A percentile compares a stretch with the other conserved stretches of the same genome.
Evolutionary conservation across 2,888 invertebrate species (phyloP).

Genomic region (Xylota segnis): DNA sequence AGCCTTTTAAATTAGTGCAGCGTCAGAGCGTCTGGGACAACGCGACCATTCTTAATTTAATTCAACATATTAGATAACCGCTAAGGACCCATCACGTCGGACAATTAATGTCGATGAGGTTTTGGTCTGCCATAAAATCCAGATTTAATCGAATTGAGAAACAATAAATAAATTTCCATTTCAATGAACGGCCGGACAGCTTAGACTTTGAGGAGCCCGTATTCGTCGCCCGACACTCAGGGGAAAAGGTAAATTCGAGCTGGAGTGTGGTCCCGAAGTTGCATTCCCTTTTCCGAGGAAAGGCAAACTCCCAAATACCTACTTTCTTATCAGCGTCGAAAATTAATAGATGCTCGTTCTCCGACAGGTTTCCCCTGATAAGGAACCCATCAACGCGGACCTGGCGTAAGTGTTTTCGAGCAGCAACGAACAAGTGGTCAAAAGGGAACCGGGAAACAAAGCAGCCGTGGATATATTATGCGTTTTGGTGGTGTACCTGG

Average conservation of each 20-base stretch:
- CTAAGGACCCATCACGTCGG: slow-evolving; percentile 76
- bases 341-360: slow-evolving; percentile 76
- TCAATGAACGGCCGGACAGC: slow-evolving; percentile 60
- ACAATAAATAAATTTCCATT: slow-evolving; percentile 77
- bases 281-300: slow-evolving; percentile 50
- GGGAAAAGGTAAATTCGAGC: slow-evolving; percentile 10
- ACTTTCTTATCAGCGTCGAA: slow-evolving; percentile 71
- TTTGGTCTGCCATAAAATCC: slow-evolving; percentile 66
- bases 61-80: slow-evolving; percentile 75
- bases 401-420: slow-evolving; percentile 68
- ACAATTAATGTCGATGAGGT: slow-evolving; percentile 73
- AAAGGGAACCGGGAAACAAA: slow-evolving; percentile 54
- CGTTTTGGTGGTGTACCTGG: slow-evolving; percentile 60
- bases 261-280: slow-evolving; percentile 69
- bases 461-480: slow-evolving; percentile 57
- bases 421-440: slow-evolving; percentile 50
- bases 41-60: slow-evolving; percentile 60
- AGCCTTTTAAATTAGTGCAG: slow-evolving; percentile 72
- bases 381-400: slow-evolving; percentile 69
- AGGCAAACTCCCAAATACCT: slow-evolving; percentile 67
- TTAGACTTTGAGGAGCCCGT: slow-evolving; percentile 74
- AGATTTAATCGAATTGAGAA: slow-evolving; percentile 73
- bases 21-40: slow-evolving; percentile 73
- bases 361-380: slow-evolving; percentile 74
- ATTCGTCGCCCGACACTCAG: slow-evolving; percentile 31